Evolutionary conservation across 2,888 invertebrate genomes (phyloP), one percentile per base, ranked within the genome.

Genomic region (Dryobota labecula): DNA sequence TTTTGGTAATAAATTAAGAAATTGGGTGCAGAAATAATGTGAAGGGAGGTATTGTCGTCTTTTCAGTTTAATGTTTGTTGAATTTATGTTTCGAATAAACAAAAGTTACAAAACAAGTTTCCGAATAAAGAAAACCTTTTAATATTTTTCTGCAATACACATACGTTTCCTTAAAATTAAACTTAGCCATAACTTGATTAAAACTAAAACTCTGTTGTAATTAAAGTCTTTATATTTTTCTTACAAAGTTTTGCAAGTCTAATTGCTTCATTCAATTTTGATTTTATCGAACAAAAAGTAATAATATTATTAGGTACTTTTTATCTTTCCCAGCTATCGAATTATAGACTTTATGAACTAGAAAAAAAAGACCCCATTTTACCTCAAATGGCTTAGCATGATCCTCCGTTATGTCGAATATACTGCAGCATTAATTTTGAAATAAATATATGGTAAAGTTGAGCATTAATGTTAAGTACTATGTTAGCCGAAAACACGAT

Each of bases 1-100:
- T 62, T 58, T 57, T 58, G 33, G 43, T 54, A 49, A 61, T 80
- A 43, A 78, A 64, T 67, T 38, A 41, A 20, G 11, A 41, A 60
- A 56, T 70, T 45, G 15, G 18, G 33, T 61, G 64, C n/a, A 54
- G n/a, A 67, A 67, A 47, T 83, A 78, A 70, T 66, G 70, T 53
- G 30, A 49, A 49, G 11, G 33, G 41, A 60, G 6, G 20, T 45
- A 4, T 57, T 38, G 2, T n/a, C 9, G 8, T 56, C 49, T 69
- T 51, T 36, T 2, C 6, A 54, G 13, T n/a, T 49, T n/a, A 18
- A 27, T 70, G 30, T 45, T 70, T 30, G 13, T 38, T 38, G 8
- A 24, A 24, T 57, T 33, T 20, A 9, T 20, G 20, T 24, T 41
- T 9, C 3, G 2, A 53, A 33, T 51, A 62, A 11, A 62, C 11